Base-by-base conservation (phyloP, 2,113 vertebrate species). In the Nanorana parkeri region DNA sequence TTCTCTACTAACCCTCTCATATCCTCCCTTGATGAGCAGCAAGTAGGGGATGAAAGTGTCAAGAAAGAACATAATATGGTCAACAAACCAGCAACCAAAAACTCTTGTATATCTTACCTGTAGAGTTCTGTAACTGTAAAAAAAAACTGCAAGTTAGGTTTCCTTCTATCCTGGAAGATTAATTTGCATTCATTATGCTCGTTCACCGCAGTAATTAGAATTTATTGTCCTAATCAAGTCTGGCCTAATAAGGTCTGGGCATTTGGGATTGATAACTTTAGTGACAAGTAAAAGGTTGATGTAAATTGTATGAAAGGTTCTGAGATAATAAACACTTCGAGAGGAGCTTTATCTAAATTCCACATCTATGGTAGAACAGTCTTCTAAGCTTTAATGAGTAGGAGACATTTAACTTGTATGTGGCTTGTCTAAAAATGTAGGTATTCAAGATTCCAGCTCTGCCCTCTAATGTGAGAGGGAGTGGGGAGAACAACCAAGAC, bases 121-220 rank as follows among this genome's bases (percentile, higher is more conserved):
- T 47, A 47, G 41, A 47, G 13, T 4, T 3, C 32, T 47, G 41
- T 47, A 47, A 47, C 10, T 47, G 41, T 47, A 47, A 47, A 47
- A 47, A 47, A 47, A 13, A 47, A 36, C 41, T 13, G 7, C 28
- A 67, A 26, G 19, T 17, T 29, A 16, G 26, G 29, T 67, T 17
- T 4, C 7, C 21, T 36, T 68, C 20, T 54, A 52, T 68, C 17
- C 10, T 23, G 64, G 28, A 68, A 66, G 47, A 32, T 55, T 55
- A 16, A 78, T 78, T 78, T 78, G 77, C 51, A 78, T 78, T 68
- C 52, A 20, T 78, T 78, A 55, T 78, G 77, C 77, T 54, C 52
- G 19, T 78, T 78, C 65, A 56, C 64, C 63, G 3, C 52, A 11
- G 47, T 78, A 67, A 78, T 78, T 78, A 55, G n/a, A 68, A 68